These are phyloP conservation scores for Tachina grossa DNA, from an alignment of 2,888 invertebrate genomes.

Conservation along the genomic window DNA sequence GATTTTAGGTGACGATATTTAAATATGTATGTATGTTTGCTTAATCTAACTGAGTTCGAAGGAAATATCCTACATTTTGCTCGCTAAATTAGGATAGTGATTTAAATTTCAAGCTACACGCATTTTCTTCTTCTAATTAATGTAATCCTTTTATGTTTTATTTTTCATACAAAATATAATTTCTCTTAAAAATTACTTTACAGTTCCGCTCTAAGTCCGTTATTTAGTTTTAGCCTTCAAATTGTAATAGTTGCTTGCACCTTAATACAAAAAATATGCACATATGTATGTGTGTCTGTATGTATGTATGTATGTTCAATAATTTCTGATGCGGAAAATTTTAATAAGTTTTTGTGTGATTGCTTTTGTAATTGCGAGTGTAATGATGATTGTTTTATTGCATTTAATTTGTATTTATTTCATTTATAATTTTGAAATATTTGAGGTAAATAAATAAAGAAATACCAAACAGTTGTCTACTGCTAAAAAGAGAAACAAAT, in stretches of 20 bases:
- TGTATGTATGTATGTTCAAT: constrained; percentile 40
- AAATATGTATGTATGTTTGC: too few species aligned
- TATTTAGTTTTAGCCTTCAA: constrained; percentile 46
- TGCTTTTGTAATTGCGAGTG: constrained; percentile 38
- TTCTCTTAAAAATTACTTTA: constrained; percentile 5
- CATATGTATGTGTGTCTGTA: neutral
- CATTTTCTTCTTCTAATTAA: too few species aligned
- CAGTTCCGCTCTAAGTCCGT: constrained; percentile 56
- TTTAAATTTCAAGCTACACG: neutral
- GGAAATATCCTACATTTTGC: too few species aligned
- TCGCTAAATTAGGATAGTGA: too few species aligned
- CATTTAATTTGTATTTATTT: constrained; percentile 45
- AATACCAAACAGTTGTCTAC: neutral
- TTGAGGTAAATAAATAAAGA: constrained; percentile 16
- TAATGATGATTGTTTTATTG: constrained; percentile 61
- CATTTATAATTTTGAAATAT: constrained; percentile 40
- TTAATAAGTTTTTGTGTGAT: constrained; percentile 69
- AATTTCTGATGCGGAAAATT: constrained; percentile 70
- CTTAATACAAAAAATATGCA: constrained; percentile 17
- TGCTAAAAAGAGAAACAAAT: constrained; percentile 4
- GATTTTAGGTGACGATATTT: too few species aligned
- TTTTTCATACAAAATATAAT: neutral
- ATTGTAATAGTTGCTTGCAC: constrained; percentile 29
- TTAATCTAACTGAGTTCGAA: too few species aligned
- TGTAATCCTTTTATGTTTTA: constrained; percentile 10